Base-by-base conservation (phyloP, 2,797 vertebrate species). In the Epinephelus malabaricus region DNA sequence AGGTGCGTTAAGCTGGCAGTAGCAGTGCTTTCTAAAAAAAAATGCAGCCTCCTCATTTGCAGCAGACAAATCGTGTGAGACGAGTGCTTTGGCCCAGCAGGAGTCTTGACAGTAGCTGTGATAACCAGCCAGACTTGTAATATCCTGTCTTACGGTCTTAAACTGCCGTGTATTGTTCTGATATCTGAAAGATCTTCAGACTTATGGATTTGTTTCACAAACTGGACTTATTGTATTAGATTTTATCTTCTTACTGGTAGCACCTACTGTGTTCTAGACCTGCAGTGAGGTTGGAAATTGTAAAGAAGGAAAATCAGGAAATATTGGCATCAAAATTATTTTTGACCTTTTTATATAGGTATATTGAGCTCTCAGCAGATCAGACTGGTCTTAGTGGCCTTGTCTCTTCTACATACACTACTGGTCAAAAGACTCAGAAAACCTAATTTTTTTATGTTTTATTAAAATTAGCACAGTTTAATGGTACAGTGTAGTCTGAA, bases 61-160 rank as follows among this genome's bases (percentile, higher is more conserved):
- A 62, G 38, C 13, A 17, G 7, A 11, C 11, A 69, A 30, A 73
- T 30, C 0, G 19, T 70, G 43, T 30, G 15, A 61, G 69, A 63
- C 51, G 25, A 47, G 55, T 69, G 68, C 23, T 0, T 62, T 75
- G 6, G 54, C 59, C 69, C 79, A 83, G 63, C 68, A 45, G 66
- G 53, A 51, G 51, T 59, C 60, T 50, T 50, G 14, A 62, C 10
- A 49, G 51, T 60, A 2, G 10, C 23, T 2, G 23, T 54, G 68
- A 67, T 63, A 69, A 69, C 51, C 18, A 15, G 34, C 30, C 70
- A 55, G 27, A 61, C 64, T 54, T 73, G n/a, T 76, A 70, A 70
- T 70, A 73, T 73, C 62, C 49, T 40, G 53, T 75, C 43, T 77
- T 45, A 51, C 27, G 65, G 76, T 64, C 56, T 61, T 64, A 25